Conservation (phyloP, 2,113 vertebrate genomes). For the Polypterus bichir region DNA sequence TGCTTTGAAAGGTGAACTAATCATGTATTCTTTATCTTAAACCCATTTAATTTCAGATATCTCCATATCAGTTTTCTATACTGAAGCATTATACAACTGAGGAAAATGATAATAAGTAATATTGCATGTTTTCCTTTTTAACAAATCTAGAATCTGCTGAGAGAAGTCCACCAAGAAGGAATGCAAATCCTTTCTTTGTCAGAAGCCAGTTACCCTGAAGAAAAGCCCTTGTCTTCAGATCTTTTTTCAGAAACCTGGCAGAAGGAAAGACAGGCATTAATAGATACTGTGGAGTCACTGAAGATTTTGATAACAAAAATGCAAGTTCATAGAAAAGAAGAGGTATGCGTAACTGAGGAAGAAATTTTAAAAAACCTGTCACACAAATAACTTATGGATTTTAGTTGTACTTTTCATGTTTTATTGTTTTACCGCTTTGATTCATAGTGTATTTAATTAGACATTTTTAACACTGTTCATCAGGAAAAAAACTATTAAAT, state of each 20-base stretch:
- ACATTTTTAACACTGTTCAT: not conserved
- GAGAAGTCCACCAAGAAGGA: slow-evolving; percentile 85
- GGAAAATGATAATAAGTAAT: not conserved
- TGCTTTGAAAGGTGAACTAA: too few species aligned
- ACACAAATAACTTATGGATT: too few species aligned
- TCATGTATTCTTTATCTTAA: too few species aligned
- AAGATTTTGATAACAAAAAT: slow-evolving; percentile 72
- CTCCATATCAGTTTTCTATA: too few species aligned
- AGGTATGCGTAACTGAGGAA: slow-evolving; percentile 41
- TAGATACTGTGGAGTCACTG: slow-evolving; percentile 67
- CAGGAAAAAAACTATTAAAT: not conserved
- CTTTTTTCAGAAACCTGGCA: slow-evolving; percentile 48
- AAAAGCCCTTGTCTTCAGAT: slow-evolving; percentile 30
- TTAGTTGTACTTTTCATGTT: too few species aligned
- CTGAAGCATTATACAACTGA: too few species aligned
- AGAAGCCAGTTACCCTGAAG: slow-evolving; percentile 53
- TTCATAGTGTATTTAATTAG: not conserved
- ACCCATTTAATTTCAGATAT: too few species aligned
- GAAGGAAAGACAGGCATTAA: slow-evolving; percentile 65
- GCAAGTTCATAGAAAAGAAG: slow-evolving; percentile 48
- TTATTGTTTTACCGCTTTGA: too few species aligned
- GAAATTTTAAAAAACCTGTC: too few species aligned
- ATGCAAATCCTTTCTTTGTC: slow-evolving; percentile 83
- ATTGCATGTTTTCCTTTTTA: slow-evolving; percentile 14
- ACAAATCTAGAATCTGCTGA: slow-evolving; percentile 59